Evolutionary conservation across 2,888 invertebrate species (phyloP).

Genomic region (Drosophila conformis): DNA sequence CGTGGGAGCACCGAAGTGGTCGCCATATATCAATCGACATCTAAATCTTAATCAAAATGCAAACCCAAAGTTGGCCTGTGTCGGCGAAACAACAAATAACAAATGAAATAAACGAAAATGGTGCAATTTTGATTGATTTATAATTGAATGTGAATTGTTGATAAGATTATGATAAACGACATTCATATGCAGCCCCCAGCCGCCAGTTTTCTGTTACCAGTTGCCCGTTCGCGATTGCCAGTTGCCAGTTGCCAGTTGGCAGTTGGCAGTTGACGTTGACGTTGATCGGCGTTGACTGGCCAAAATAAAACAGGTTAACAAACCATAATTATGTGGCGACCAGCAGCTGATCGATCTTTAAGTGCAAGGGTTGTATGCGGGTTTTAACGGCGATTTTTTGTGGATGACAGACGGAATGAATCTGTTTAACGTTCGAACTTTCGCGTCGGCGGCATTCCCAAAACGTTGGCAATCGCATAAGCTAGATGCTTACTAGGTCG

Average conservation of each 20-base stretch:
- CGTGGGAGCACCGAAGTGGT: slow-evolving; percentile 69
- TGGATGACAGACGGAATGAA: slow-evolving; percentile 20
- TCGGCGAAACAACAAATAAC: slow-evolving; percentile 67
- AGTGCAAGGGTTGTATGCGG: neutral
- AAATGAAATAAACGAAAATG: slow-evolving; percentile 71
- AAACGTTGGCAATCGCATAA: slow-evolving; percentile 55
- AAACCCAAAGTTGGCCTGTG: slow-evolving; percentile 53
- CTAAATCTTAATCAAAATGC: slow-evolving; percentile 45
- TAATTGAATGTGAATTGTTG: slow-evolving; percentile 83
- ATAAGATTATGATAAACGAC: slow-evolving; percentile 83
- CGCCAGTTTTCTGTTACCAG: neutral
- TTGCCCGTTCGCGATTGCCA: slow-evolving; percentile 6
- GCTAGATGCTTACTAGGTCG: slow-evolving; percentile 13
- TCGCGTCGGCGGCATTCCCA: slow-evolving; percentile 76
- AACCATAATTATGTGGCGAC: slow-evolving; percentile 58
- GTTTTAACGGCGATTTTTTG: neutral
- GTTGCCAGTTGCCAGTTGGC: slow-evolving; percentile 26
- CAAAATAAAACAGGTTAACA: slow-evolving; percentile 74
- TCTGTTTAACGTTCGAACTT: slow-evolving; percentile 54
- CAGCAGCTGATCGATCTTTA: slow-evolving; percentile 13
- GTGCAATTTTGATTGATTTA: slow-evolving; percentile 83
- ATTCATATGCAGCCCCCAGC: slow-evolving; percentile 63
- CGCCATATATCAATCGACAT: slow-evolving; percentile 69
- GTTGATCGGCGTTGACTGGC: slow-evolving; percentile 63
- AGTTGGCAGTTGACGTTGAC: slow-evolving; percentile 56